These are phyloP conservation scores for Chrysina gloriosa DNA, from an alignment of 2,888 invertebrate genomes.

Conservation along the genomic window DNA sequence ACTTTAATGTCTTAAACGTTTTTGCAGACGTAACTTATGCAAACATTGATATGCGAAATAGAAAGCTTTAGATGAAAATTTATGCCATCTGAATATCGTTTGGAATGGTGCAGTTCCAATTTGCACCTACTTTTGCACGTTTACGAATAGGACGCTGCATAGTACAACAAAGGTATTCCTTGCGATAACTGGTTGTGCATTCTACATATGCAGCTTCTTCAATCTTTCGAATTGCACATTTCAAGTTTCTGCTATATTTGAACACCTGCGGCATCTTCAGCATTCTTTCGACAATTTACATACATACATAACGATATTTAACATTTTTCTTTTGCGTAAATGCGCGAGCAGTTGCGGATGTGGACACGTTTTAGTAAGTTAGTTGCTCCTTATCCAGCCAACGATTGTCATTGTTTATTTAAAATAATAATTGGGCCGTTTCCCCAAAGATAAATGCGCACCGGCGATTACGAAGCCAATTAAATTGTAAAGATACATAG, in stretches of 20 bases:
- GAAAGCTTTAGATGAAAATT: no score
- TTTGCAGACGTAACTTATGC: no score
- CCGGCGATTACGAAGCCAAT: slow-evolving; percentile 23
- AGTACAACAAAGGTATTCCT: not conserved
- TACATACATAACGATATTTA: slow-evolving; percentile 27
- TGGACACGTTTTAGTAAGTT: slow-evolving; percentile 22
- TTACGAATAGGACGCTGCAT: not conserved
- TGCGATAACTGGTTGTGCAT: not conserved
- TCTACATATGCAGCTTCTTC: slow-evolving; percentile 13
- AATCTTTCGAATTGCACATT: slow-evolving; percentile 35
- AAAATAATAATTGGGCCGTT: slow-evolving; percentile 20
- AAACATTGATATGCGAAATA: no score
- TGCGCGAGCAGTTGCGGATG: not conserved
- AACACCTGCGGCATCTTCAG: slow-evolving; percentile 27
- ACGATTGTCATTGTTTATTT: slow-evolving; percentile 26
- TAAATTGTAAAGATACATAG: slow-evolving; percentile 19
- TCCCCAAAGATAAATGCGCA: not conserved
- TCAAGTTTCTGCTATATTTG: slow-evolving; percentile 32
- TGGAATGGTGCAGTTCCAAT: no score
- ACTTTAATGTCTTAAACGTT: no score
- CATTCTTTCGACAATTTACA: slow-evolving; percentile 23
- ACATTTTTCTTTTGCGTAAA: slow-evolving; percentile 18
- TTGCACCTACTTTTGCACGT: not conserved
- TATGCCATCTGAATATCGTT: no score
- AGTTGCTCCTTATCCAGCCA: not conserved